These are phyloP conservation scores for Mustelus asterias DNA, from an alignment of 2,113 vertebrate genomes.

Conservation along the genomic window DNA sequence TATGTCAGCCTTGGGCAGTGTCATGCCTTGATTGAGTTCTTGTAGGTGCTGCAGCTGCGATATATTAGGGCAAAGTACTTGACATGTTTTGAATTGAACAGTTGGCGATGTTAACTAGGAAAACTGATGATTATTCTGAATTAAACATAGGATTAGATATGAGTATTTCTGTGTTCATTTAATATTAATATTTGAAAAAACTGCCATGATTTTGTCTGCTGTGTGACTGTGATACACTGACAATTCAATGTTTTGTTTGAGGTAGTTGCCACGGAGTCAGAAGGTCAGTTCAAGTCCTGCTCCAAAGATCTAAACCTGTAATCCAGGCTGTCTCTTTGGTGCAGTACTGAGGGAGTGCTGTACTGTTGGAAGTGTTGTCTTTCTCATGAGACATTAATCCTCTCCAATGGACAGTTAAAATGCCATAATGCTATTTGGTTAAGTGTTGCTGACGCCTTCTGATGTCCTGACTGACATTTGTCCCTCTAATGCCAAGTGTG, in stretches of 20 bases:
- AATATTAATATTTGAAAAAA: neutral
- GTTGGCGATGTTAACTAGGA: neutral
- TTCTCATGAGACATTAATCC: too few species aligned
- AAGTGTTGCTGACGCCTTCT: neutral
- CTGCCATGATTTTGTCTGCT: neutral
- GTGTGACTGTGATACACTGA: neutral
- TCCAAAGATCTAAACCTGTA: neutral
- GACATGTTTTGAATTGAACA: neutral
- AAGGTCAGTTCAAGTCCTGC: neutral
- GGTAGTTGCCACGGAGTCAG: neutral
- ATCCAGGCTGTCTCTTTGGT: neutral
- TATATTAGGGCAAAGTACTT: neutral
- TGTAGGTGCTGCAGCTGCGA: neutral
- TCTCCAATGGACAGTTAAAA: neutral
- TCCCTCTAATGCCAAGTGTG: neutral
- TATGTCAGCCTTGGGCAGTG: neutral
- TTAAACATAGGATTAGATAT: neutral
- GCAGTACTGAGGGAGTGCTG: too few species aligned
- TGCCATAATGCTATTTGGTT: neutral
- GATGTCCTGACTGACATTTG: neutral
- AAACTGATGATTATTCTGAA: neutral
- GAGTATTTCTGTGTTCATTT: neutral
- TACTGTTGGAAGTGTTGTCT: too few species aligned
- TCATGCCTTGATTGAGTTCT: neutral
- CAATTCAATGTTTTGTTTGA: neutral